phyloP scores from a whole-genome alignment of 2,888 invertebrate species.

The Melipona bicolor region DNA sequence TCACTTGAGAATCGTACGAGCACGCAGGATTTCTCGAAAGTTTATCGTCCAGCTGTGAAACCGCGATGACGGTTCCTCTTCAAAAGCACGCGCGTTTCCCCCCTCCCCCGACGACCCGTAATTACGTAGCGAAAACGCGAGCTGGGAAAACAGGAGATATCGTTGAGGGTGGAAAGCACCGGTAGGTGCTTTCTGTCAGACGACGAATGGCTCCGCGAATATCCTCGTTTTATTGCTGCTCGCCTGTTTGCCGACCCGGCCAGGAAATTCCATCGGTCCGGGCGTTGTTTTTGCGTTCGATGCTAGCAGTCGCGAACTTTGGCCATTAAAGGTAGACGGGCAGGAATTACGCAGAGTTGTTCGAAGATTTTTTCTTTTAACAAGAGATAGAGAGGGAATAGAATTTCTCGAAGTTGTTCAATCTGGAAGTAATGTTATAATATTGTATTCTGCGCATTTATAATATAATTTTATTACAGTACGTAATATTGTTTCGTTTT shows the following conservation, averaged over 20 bases:
- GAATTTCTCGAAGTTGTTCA: too few species aligned
- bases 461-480: too few species aligned
- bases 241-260: background rate
- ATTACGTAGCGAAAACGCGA: constrained; percentile 19
- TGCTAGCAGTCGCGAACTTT: too few species aligned
- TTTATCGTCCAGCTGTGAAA: constrained; percentile 11
- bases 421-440: too few species aligned
- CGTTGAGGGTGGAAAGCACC: background rate
- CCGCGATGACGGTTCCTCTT: constrained; percentile 12
- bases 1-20: constrained; percentile 14
- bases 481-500: too few species aligned
- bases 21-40: constrained; percentile 10
- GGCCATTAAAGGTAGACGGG: background rate
- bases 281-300: background rate
- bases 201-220: background rate
- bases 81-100: background rate
- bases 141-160: background rate
- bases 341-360: too few species aligned
- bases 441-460: too few species aligned
- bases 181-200: background rate
- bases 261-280: constrained; percentile 6
- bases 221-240: constrained; percentile 21
- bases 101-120: background rate
- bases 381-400: too few species aligned
- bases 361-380: too few species aligned